phyloP scores from a whole-genome alignment of 2,888 invertebrate species.

The Himalopsyche tibetana region DNA sequence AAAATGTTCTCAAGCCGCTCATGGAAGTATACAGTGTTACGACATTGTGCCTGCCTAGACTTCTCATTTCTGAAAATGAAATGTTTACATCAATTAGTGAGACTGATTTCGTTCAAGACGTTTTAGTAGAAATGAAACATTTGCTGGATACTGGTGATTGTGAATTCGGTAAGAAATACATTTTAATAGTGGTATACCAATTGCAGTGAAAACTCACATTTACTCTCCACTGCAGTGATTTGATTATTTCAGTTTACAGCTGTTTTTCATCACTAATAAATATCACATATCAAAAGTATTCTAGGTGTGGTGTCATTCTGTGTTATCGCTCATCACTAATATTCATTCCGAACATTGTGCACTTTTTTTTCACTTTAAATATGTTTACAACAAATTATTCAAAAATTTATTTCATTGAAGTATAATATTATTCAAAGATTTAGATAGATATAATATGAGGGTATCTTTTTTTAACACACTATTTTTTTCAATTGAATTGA shows the following conservation, averaged over 20 bases:
- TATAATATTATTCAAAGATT: no score
- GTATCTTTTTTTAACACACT: no score
- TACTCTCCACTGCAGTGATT: no score
- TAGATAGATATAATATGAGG: no score
- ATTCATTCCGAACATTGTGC: no score
- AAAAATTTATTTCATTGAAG: no score
- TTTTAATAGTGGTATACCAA: no score
- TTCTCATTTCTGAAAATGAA: constrained; percentile 70
- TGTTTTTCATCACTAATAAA: background rate
- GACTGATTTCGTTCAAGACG: constrained; percentile 81
- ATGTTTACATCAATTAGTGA: constrained; percentile 77
- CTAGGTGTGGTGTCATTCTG: background rate
- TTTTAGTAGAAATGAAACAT: constrained; percentile 81
- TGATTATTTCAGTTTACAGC: no score
- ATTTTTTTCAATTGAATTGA: no score
- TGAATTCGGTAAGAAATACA: constrained; percentile 77
- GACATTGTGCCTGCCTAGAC: constrained; percentile 77
- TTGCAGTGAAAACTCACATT: no score
- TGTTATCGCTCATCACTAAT: background rate
- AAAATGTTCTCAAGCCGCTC: constrained; percentile 82
- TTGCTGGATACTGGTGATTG: constrained; percentile 79
- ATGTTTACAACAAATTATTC: no score
- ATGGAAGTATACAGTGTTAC: constrained; percentile 85
- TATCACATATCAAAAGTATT: background rate
- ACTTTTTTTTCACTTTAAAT: no score